A percentile compares a stretch with the other conserved stretches of the same genome.
phyloP scores from a whole-genome alignment of 2,888 invertebrate genomes.

The Anthrax anthrax region DNA sequence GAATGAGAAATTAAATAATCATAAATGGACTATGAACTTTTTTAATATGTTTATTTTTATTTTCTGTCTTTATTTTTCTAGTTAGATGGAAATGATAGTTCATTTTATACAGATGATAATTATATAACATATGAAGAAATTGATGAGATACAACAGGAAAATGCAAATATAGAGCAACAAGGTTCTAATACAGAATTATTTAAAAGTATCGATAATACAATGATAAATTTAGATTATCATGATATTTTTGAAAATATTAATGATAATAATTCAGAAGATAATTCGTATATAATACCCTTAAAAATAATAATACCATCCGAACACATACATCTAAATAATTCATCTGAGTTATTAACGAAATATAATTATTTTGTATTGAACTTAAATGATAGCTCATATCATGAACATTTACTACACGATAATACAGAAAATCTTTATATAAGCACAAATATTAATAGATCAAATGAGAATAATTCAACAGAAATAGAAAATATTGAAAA shows the following conservation, averaged over 20 bases:
- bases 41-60: not conserved
- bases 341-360: conserved; percentile 1
- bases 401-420: conserved; percentile 8
- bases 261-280: not conserved
- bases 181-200: not conserved
- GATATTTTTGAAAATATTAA: not conserved
- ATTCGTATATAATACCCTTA: conserved; percentile 6
- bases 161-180: not conserved
- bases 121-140: not conserved
- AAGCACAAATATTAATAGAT: not conserved
- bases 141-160: not conserved
- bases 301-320: conserved; percentile 9
- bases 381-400: conserved; percentile 4
- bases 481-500: not conserved
- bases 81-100: not conserved
- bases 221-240: not conserved
- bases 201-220: not conserved
- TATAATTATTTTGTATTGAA: conserved; percentile 10
- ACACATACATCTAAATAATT: conserved; percentile 5
- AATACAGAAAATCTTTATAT: conserved; percentile 4
- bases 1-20: too few relatives aligned
- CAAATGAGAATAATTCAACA: not conserved
- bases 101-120: not conserved
- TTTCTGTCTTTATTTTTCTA: not conserved
- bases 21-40: too few relatives aligned